These are phyloP conservation scores for Sylvietta virens DNA, from an alignment of 2,113 vertebrate genomes.

Conservation along the genomic window DNA sequence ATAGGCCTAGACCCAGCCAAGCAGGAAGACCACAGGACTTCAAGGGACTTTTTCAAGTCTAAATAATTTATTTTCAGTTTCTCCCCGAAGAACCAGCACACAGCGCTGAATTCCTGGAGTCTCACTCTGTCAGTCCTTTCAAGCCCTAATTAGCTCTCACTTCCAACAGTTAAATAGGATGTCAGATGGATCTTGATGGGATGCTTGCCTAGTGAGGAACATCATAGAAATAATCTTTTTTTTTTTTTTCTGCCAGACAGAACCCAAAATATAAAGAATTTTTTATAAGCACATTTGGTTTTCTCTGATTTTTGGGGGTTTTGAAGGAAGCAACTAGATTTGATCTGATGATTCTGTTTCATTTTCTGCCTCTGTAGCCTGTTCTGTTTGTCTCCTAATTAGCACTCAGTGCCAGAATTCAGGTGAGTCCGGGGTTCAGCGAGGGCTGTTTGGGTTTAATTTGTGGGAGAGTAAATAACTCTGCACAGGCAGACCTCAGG, in stretches of 20 bases:
- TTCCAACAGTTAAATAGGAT: background rate
- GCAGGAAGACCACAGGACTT: conserved; percentile 21
- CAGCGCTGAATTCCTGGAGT: background rate
- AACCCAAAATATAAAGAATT: background rate
- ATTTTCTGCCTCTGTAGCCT: background rate
- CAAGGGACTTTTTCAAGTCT: conserved; percentile 23
- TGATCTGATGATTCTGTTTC: background rate
- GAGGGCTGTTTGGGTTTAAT: background rate
- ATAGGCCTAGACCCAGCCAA: conserved; percentile 4
- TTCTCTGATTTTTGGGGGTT: background rate
- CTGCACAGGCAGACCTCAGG: background rate
- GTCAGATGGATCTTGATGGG: background rate
- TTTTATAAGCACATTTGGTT: background rate
- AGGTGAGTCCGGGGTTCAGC: background rate
- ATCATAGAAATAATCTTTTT: background rate
- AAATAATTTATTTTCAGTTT: conserved; percentile 29
- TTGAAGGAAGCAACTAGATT: background rate
- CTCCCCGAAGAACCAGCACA: background rate
- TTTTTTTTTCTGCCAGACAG: background rate
- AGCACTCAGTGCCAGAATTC: background rate
- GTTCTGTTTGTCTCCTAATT: background rate
- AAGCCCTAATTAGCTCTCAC: background rate
- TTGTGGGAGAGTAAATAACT: background rate
- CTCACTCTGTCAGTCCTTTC: background rate
- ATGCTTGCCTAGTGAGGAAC: background rate